Percentiles rank a stretch among this genome's conserved stretches.
phyloP scores from a whole-genome alignment of 2,888 invertebrate genomes.

The Melanchra persicariae region DNA sequence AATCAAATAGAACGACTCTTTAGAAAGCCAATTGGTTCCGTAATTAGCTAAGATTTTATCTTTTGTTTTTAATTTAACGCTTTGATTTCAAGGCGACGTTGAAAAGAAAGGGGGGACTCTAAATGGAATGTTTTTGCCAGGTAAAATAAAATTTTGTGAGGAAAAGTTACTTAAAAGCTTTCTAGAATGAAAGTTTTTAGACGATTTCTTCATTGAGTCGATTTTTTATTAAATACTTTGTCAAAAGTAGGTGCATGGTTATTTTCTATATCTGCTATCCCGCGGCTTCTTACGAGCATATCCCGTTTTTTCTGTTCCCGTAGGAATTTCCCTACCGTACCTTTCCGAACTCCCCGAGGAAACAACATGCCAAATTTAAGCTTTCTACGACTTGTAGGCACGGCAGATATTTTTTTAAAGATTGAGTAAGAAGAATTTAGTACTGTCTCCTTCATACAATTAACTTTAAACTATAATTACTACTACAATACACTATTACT shows the following conservation, averaged over 20 bases:
- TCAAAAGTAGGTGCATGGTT: background rate
- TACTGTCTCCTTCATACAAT: too few species aligned
- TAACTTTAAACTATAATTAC: too few species aligned
- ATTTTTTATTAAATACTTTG: background rate
- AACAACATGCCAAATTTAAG: too few species aligned
- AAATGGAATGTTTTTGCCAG: background rate
- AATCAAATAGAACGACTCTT: conserved; percentile 36
- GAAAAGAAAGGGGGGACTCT: background rate
- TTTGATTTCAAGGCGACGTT: conserved; percentile 23
- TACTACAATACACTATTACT: too few species aligned
- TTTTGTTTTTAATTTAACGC: conserved; percentile 24
- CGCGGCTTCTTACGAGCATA: too few species aligned
- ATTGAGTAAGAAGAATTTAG: too few species aligned
- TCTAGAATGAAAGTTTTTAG: background rate
- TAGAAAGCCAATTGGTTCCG: conserved; percentile 42
- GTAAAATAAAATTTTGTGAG: background rate
- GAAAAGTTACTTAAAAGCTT: background rate
- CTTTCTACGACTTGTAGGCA: too few species aligned
- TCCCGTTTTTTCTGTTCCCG: too few species aligned
- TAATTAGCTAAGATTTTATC: conserved; percentile 43
- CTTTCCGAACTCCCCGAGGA: too few species aligned
- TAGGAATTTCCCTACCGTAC: too few species aligned
- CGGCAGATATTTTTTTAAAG: too few species aligned
- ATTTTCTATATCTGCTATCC: too few species aligned
- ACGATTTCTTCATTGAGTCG: background rate